phyloP scores from a whole-genome alignment of 2,888 invertebrate genomes.

The Drosophila antonietae region DNA sequence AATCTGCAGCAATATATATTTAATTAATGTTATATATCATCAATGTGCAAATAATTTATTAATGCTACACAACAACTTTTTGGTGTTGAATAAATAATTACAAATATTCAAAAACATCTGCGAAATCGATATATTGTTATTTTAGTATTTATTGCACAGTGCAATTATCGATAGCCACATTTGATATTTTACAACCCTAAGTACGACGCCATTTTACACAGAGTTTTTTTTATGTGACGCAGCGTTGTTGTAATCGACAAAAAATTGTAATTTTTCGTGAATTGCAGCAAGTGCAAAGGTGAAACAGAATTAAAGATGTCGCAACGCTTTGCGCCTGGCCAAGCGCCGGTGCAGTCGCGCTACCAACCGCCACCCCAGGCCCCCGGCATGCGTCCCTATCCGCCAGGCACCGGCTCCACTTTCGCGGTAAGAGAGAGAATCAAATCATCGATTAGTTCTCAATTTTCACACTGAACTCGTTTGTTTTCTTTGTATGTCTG shows the following conservation, averaged over 20 bases:
- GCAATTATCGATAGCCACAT: constrained; percentile 18
- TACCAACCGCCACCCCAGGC: constrained; percentile 83
- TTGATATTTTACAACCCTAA: constrained; percentile 39
- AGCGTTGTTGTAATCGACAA: constrained; percentile 63
- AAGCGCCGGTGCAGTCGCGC: constrained; percentile 82
- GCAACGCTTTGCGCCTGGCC: constrained; percentile 82
- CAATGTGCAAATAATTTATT: neutral
- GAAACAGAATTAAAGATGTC: constrained; percentile 68
- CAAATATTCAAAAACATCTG: neutral
- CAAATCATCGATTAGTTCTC: constrained; percentile 22
- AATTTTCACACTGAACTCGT: neutral
- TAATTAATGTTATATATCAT: neutral
- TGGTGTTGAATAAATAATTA: neutral
- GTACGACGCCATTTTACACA: constrained; percentile 70
- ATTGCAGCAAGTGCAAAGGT: constrained; percentile 18
- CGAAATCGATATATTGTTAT: neutral
- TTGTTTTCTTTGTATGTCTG: constrained; percentile 49
- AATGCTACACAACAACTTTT: neutral
- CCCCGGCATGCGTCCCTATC: constrained; percentile 83
- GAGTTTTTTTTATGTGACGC: constrained; percentile 63
- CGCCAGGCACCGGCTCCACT: constrained; percentile 86
- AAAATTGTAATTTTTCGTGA: constrained; percentile 30
- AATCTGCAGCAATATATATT: neutral
- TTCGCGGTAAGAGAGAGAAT: constrained; percentile 88
- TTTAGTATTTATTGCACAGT: neutral